phyloP scores from a whole-genome alignment of 1,140 invertebrate species.

The Papilio glaucus region DNA sequence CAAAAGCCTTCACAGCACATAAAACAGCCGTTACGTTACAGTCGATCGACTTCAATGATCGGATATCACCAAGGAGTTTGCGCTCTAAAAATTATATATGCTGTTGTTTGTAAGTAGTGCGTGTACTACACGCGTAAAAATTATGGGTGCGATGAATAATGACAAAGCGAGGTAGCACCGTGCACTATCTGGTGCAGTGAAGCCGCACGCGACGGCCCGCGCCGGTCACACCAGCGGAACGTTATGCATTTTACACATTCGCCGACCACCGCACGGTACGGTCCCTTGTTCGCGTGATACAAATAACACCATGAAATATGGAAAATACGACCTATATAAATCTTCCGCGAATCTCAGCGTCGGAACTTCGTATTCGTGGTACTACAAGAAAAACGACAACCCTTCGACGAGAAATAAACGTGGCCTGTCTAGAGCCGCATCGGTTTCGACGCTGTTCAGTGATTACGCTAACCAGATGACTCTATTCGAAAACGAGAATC shows the following conservation, averaged over 20 bases:
- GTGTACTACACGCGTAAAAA: constrained; percentile 49
- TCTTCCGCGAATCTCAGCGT: constrained; percentile 79
- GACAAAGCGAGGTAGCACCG: constrained; percentile 58
- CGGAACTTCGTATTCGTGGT: constrained; percentile 80
- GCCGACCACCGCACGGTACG: constrained; percentile 60
- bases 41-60: constrained; percentile 39
- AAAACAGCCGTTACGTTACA: constrained; percentile 32
- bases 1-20: not conserved
- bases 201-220: constrained; percentile 59
- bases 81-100: constrained; percentile 78
- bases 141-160: constrained; percentile 49
- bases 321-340: constrained; percentile 84
- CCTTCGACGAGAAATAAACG: constrained; percentile 64
- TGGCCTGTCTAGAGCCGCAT: constrained; percentile 63
- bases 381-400: constrained; percentile 77
- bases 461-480: constrained; percentile 81
- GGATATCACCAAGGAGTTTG: constrained; percentile 71
- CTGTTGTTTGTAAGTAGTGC: constrained; percentile 63
- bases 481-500: constrained; percentile 74
- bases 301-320: constrained; percentile 83
- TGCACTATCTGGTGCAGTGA: constrained; percentile 61
- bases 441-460: constrained; percentile 82
- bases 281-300: constrained; percentile 63
- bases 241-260: constrained; percentile 66
- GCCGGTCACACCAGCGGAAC: constrained; percentile 64